Conservation (phyloP, 1,140 invertebrate species). For the Polyergus mexicanus region DNA sequence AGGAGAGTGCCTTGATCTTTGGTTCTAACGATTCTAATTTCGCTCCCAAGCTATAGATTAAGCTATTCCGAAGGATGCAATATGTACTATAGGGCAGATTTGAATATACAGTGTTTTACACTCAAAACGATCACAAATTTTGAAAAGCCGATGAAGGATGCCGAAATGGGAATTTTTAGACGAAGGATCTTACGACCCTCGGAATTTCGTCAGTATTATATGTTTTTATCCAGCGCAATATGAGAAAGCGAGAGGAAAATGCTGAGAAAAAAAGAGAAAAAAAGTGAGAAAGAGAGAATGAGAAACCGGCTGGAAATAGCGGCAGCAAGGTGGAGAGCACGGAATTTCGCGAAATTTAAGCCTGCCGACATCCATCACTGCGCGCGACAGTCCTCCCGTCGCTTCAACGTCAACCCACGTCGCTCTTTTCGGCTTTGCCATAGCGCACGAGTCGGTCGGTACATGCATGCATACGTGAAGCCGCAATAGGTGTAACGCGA, state of each 20-base stretch:
- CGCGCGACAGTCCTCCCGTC: constrained; percentile 64
- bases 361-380: constrained; percentile 75
- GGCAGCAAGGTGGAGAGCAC: constrained; percentile 37
- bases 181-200: neutral
- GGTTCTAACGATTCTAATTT: constrained; percentile 27
- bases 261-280: too few relatives aligned
- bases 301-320: constrained; percentile 44
- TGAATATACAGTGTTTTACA: constrained; percentile 52
- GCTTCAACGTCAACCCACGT: constrained; percentile 54
- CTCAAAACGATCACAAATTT: neutral
- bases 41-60: constrained; percentile 32
- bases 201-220: constrained; percentile 16
- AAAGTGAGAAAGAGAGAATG: constrained; percentile 16
- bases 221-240: neutral
- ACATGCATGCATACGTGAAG: constrained; percentile 47
- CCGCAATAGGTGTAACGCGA: constrained; percentile 58
- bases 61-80: constrained; percentile 53
- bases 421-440: constrained; percentile 53
- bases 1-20: constrained; percentile 21
- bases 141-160: neutral
- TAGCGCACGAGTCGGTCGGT: constrained; percentile 47
- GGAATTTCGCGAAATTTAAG: constrained; percentile 77
- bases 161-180: constrained; percentile 30
- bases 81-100: constrained; percentile 68
- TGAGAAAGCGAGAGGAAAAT: neutral